Evolutionary conservation across 2,113 vertebrate species (phyloP).

Genomic region (Oxyruncus cristatus): DNA sequence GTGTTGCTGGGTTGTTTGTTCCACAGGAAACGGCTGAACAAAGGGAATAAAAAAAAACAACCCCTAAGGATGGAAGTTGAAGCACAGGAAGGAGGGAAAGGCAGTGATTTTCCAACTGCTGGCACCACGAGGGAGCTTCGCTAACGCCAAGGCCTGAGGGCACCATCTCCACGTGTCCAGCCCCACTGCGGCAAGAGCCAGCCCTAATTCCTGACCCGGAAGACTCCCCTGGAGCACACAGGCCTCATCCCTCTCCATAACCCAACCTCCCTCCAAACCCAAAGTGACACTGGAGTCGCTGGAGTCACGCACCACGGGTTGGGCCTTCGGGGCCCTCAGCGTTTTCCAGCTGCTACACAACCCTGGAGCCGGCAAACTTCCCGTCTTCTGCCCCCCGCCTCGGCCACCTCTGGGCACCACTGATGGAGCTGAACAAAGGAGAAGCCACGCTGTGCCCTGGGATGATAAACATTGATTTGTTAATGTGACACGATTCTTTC

Average conservation of each 20-base stretch:
- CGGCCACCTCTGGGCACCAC: not conserved
- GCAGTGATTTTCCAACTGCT: not conserved
- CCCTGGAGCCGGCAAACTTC: not conserved
- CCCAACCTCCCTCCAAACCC: not conserved
- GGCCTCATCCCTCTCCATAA: not conserved
- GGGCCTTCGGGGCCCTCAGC: not conserved
- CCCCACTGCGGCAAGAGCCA: not conserved
- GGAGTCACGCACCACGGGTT: too few relatives aligned
- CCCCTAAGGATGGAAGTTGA: fast-evolving
- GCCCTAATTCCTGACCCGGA: not conserved
- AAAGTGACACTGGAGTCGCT: not conserved
- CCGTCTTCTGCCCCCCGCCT: not conserved
- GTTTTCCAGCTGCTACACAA: not conserved
- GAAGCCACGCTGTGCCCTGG: not conserved
- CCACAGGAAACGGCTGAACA: not conserved
- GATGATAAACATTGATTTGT: not conserved
- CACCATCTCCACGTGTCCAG: not conserved
- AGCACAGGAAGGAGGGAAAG: not conserved
- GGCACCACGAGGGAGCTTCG: not conserved
- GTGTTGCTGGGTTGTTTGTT: not conserved
- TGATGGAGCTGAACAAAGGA: not conserved
- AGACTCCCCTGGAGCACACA: not conserved
- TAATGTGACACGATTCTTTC: constrained; percentile 35
- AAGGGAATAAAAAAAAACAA: not conserved
- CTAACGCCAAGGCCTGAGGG: not conserved